Percentiles rank a stretch among this genome's conserved stretches.
Conservation (phyloP, 2,888 invertebrate genomes). For the Xestia xanthographa region DNA sequence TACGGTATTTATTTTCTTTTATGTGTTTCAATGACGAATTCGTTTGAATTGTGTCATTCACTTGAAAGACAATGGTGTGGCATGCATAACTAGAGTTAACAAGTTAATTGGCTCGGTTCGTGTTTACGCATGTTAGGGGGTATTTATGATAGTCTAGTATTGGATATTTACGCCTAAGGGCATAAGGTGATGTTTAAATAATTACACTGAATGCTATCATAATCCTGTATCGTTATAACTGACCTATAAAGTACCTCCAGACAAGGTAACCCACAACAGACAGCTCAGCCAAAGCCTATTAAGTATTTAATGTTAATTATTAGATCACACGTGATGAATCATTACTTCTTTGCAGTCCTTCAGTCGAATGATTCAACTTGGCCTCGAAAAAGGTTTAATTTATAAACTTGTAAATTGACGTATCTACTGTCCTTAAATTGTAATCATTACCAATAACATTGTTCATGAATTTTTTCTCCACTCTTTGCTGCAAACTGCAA, state of each 20-base stretch:
- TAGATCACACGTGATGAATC: slow-evolving; percentile 16
- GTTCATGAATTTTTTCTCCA: neutral
- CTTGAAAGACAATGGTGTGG: slow-evolving; percentile 57
- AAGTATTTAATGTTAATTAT: slow-evolving; percentile 32
- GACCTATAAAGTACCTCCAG: slow-evolving; percentile 18
- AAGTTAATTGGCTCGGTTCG: slow-evolving; percentile 54
- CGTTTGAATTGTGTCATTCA: slow-evolving; percentile 62
- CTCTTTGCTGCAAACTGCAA: neutral
- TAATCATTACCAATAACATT: neutral
- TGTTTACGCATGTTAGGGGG: slow-evolving; percentile 52
- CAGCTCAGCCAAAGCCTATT: slow-evolving; percentile 15
- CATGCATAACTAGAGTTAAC: slow-evolving; percentile 55
- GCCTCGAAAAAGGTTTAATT: neutral
- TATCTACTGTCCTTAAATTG: neutral
- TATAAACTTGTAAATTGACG: neutral
- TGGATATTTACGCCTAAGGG: neutral
- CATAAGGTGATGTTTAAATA: slow-evolving; percentile 21
- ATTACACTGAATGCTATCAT: slow-evolving; percentile 13
- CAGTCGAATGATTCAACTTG: slow-evolving; percentile 11
- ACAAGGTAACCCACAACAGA: slow-evolving; percentile 1
- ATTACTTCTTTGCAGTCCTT: slow-evolving; percentile 22
- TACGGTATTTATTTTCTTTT: slow-evolving; percentile 82
- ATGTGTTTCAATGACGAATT: slow-evolving; percentile 63
- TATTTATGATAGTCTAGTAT: slow-evolving; percentile 31
- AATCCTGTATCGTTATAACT: neutral